Percentiles rank a stretch among this genome's conserved stretches.
These are phyloP conservation scores for Beroe forskalii DNA, from an alignment of 37 sponge, comb jelly and placozoan genomes.

Conservation along the genomic window DNA sequence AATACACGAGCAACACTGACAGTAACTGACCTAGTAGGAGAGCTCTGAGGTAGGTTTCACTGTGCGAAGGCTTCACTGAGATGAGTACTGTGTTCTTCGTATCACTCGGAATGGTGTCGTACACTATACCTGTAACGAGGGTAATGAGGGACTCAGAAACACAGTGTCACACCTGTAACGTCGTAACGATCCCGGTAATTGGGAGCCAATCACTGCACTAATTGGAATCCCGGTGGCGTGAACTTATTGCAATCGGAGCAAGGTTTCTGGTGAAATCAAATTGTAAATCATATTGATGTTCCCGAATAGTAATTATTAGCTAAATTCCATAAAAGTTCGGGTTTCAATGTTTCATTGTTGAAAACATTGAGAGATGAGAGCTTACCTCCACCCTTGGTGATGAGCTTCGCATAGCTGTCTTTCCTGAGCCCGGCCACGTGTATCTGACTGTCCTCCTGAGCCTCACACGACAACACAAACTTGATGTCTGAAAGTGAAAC, in stretches of 20 bases:
- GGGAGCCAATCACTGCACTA: too few relatives aligned
- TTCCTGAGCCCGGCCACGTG: neutral
- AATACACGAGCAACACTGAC: neutral
- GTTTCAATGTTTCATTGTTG: too few relatives aligned
- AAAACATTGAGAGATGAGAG: too few relatives aligned
- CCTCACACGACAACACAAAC: neutral
- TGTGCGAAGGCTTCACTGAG: neutral
- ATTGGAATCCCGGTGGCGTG: too few relatives aligned
- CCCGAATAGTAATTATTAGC: too few relatives aligned
- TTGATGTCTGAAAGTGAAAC: neutral
- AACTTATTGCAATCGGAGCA: too few relatives aligned
- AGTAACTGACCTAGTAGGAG: conserved; percentile 10
- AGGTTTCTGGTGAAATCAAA: too few relatives aligned
- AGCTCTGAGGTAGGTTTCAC: neutral
- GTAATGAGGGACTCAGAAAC: neutral
- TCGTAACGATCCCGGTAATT: too few relatives aligned
- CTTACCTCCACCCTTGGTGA: neutral
- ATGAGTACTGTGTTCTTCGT: neutral
- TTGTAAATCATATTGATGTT: too few relatives aligned
- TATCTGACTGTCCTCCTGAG: neutral
- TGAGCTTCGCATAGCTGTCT: neutral
- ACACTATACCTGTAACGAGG: neutral
- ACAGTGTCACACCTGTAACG: too few relatives aligned
- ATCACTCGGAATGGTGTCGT: conserved; percentile 16
- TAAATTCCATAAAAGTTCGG: too few relatives aligned